Base-by-base conservation (phyloP, 2,888 invertebrate species). In the Agonopterix alstromeriana region DNA sequence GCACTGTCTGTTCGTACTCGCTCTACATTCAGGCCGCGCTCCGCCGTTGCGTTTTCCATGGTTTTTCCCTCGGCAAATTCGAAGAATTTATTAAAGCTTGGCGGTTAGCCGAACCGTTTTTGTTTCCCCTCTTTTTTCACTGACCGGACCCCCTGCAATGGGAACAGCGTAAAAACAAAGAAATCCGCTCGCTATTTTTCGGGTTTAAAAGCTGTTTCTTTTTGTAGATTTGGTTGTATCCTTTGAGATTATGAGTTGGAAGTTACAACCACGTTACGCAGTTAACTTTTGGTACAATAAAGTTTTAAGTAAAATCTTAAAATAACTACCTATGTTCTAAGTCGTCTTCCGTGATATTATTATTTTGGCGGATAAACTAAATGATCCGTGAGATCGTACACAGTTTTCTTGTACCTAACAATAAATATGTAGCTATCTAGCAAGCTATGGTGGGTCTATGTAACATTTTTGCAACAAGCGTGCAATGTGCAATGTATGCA, bases 1-100 rank as follows among this genome's bases (percentile, higher is more conserved):
- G n/a, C 17, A 17, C 8, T 35, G 17, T 36, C 14, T 14, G 41
- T 27, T 7, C 27, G 27, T 27, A 3, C 7, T 27, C 27, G 27
- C 27, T 36, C 38, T 42, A 17, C 45, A 35, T 43, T 27, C 41
- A 11, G 11, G 8, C 41, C 46, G 35, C 11, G 42, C 35, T 11
- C 36, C 14, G 35, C 42, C 43, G 17, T 44, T 11, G 61, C 65
- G 65, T 70, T 76, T 73, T 65, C 72, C 61, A 67, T 65, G 65
- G 63, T 66, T 67, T 57, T 64, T 53, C 47, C 27, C 27, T 50
- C 73, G 61, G 69, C 74, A 81, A 79, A 81, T 81, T 77, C 78
- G 66, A 80, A 77, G 79, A 83, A 85, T 84, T 85, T 84, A 85
- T 84, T 82, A 82, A 80, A 82, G 80, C 75, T 82, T 77, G 77